Percentiles rank a stretch among this genome's conserved stretches.
These are phyloP conservation scores for Leptinotarsa rubiginosa DNA, from an alignment of 2,888 invertebrate genomes.

Conservation along the genomic window DNA sequence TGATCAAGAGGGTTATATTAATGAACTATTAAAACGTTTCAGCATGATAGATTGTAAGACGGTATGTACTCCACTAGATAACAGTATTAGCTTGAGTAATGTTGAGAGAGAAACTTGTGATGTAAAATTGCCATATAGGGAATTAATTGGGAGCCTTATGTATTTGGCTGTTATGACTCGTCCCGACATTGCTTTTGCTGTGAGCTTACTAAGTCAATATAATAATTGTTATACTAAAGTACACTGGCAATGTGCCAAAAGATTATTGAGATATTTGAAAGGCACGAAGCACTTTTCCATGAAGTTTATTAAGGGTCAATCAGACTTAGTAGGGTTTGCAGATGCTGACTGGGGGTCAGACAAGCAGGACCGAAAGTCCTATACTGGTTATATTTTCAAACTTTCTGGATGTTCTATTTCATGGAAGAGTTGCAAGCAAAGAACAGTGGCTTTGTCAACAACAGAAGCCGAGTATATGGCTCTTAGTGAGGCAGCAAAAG, in stretches of 20 bases:
- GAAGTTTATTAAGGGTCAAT: too few relatives aligned
- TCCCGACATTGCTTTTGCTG: slow-evolving; percentile 36
- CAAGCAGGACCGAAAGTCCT: slow-evolving; percentile 21
- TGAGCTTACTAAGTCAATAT: slow-evolving; percentile 36
- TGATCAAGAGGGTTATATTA: slow-evolving; percentile 23
- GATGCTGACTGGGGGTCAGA: slow-evolving; percentile 30
- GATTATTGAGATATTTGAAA: slow-evolving; percentile 54
- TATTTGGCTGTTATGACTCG: slow-evolving; percentile 39
- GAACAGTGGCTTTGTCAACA: slow-evolving; percentile 23
- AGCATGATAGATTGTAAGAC: slow-evolving; percentile 31
- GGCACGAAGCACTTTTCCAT: slow-evolving; percentile 28
- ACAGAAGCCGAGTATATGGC: too few relatives aligned
- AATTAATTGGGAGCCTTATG: slow-evolving; percentile 42
- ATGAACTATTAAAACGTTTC: slow-evolving; percentile 27
- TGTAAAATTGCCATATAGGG: slow-evolving; percentile 36
- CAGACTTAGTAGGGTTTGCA: slow-evolving; percentile 20
- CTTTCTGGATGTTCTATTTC: slow-evolving; percentile 18
- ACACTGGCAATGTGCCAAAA: slow-evolving; percentile 54
- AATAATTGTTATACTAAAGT: slow-evolving; percentile 36
- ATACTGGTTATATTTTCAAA: slow-evolving; percentile 16
- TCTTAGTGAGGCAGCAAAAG: too few relatives aligned
- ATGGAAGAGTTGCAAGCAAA: slow-evolving; percentile 26
- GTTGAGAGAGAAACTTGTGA: slow-evolving; percentile 23
- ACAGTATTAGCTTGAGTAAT: slow-evolving; percentile 43
- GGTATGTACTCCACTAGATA: slow-evolving; percentile 41